Evolutionary conservation across 2,113 vertebrate species (phyloP), one percentile per base, ranked within the genome.

Genomic region (Gulo gulo): DNA sequence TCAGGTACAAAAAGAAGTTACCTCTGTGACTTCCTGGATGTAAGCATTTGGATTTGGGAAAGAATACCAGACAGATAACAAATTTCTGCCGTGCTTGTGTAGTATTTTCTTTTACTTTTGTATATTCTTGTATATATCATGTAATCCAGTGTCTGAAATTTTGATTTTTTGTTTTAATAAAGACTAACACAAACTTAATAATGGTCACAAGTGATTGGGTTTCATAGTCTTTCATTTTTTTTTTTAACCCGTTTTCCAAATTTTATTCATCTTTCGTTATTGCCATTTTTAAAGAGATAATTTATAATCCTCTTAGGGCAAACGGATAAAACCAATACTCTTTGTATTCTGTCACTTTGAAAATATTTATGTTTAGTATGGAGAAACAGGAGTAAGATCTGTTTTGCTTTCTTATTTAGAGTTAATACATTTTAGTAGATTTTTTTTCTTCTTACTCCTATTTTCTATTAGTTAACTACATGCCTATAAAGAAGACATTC

Each of bases 1-100:
- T 78, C 99, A 99, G 99, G 98, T 98, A 63, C 99, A 99, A 74
- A 99, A 99, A 97, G 99, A 99, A 94, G 84, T 97, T 4, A 97
- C 98, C 26, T 93, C 98, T 88, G 97, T 98, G 96, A 98, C 99
- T 0, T 98, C 99, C 1, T 99, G 99, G 99, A 99, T 99, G 98
- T 99, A 98, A 98, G 82, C 87, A 31, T 61, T 93, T 89, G 94
- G 67, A 97, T 97, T 95, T 90, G 85, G 36, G 93, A 93, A 90
- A 91, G 94, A 94, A 97, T 97, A 96, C 52, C 34, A 45, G 21
- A 15, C 78, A 86, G 80, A 78, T 47, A 47, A 47, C 74, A 78
- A 96, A 87, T 85, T 86, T 79, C 92, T 95, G 84, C 94, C 97
- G 42, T 97, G 90, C 88, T 96, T 26, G 7, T 96, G 12, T 88